phyloP scores from a whole-genome alignment of 1,140 invertebrate species.

The Manduca sexta region DNA sequence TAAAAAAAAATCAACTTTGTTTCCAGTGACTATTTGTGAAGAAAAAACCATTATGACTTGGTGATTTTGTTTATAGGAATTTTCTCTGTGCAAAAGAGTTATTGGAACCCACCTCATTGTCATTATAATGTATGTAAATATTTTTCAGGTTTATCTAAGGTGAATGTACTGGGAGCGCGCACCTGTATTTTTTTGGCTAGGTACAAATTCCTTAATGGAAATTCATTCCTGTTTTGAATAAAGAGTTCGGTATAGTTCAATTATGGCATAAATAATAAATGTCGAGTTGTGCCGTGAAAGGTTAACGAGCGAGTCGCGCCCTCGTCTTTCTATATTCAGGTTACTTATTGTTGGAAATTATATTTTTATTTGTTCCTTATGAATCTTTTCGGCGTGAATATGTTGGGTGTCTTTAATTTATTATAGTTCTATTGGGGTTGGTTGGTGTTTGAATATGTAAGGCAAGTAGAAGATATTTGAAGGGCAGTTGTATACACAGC shows the following conservation, averaged over 20 bases:
- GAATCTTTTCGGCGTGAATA: not conserved
- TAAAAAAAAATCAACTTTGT: too few relatives aligned
- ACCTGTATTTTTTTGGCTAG: conserved; percentile 15
- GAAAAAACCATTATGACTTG: too few relatives aligned
- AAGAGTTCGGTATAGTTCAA: conserved; percentile 22
- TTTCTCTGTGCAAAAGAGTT: too few relatives aligned
- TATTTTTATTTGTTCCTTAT: not conserved
- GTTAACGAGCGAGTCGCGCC: conserved; percentile 47
- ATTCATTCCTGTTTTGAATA: conserved; percentile 9
- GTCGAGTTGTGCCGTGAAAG: conserved; percentile 48
- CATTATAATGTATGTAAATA: conserved; percentile 20
- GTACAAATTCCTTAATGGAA: conserved; percentile 3
- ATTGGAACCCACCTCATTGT: not conserved
- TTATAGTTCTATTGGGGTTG: too few relatives aligned
- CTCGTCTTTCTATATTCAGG: conserved; percentile 5
- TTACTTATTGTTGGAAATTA: not conserved
- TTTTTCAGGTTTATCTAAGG: conserved; percentile 9
- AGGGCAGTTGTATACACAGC: too few relatives aligned
- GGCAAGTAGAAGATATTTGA: too few relatives aligned
- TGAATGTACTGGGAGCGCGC: conserved; percentile 10
- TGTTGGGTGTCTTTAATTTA: not conserved
- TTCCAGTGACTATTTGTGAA: too few relatives aligned
- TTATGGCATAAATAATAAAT: conserved; percentile 45
- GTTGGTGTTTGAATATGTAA: too few relatives aligned
- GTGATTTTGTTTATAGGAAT: too few relatives aligned